phyloP scores from a whole-genome alignment of 2,888 invertebrate species.

The Cantharis nigra region DNA sequence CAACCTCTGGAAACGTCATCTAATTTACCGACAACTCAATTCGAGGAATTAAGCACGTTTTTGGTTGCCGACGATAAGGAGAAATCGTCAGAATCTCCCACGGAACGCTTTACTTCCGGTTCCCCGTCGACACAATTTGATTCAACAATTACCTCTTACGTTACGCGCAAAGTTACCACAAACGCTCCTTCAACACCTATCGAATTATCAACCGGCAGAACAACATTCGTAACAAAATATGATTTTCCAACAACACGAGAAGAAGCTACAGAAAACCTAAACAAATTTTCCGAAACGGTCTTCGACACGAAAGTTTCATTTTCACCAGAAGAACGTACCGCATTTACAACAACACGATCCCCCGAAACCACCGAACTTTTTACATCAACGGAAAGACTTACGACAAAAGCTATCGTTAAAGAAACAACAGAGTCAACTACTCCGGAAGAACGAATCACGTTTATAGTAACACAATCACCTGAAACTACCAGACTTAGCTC shows the following conservation, averaged over 20 bases:
- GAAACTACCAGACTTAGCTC: background rate
- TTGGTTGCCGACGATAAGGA: conserved; percentile 14
- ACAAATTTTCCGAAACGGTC: background rate
- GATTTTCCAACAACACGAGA: background rate
- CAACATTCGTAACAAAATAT: background rate
- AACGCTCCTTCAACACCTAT: background rate
- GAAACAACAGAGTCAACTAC: background rate
- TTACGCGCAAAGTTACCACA: conserved; percentile 10
- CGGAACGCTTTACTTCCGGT: background rate
- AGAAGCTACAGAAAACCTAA: background rate
- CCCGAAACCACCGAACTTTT: background rate
- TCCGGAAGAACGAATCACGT: background rate
- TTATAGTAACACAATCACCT: background rate
- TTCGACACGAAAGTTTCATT: background rate
- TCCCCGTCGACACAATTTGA: background rate
- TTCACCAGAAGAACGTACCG: background rate
- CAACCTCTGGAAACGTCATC: background rate
- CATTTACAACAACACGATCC: background rate
- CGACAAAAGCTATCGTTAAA: background rate
- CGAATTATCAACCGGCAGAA: background rate
- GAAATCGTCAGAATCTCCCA: background rate
- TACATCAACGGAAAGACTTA: background rate
- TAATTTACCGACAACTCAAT: background rate
- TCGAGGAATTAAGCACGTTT: conserved; percentile 16
- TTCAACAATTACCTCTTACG: background rate